A percentile compares a stretch with the other conserved stretches of the same genome.
Conservation (phyloP, 2,888 invertebrate species). For the Crepidodera aurea region DNA sequence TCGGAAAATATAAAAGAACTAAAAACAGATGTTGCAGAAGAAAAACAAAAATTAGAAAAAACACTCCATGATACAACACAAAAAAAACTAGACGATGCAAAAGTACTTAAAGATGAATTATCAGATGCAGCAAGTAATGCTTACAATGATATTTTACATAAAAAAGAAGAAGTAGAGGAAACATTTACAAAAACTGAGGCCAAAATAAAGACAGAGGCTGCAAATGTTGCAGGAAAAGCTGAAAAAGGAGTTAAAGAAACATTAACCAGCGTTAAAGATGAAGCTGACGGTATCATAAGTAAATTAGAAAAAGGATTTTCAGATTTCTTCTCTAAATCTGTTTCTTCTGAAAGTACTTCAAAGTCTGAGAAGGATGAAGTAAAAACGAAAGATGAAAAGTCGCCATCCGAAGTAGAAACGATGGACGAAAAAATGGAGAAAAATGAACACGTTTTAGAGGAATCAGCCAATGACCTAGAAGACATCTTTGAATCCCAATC, state of each 20-base stretch:
- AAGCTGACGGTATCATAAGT: not conserved
- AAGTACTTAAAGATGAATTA: not conserved
- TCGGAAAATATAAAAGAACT: not conserved
- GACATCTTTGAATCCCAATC: conserved; percentile 38
- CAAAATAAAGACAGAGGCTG: not conserved
- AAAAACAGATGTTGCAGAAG: not conserved
- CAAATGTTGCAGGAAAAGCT: not conserved
- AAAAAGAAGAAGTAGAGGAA: not conserved
- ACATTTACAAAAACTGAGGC: not conserved
- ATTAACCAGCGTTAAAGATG: not conserved
- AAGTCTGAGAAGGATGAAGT: not conserved
- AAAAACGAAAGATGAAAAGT: conserved; percentile 20
- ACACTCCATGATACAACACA: too few relatives aligned
- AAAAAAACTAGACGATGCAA: too few relatives aligned
- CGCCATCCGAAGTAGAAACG: conserved; percentile 16
- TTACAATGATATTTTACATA: not conserved
- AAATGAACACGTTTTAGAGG: conserved; percentile 42
- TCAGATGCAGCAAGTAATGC: not conserved
- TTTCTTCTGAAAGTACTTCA: not conserved
- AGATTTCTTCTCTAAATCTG: not conserved
- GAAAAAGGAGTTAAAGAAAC: not conserved
- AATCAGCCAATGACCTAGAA: conserved; percentile 31
- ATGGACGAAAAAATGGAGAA: conserved; percentile 34
- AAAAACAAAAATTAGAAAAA: not conserved
- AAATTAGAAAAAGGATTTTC: conserved; percentile 13